Evolutionary conservation across 2,113 vertebrate species (phyloP), one percentile per base, ranked within the genome.

Genomic region (Trematomus loennbergii): DNA sequence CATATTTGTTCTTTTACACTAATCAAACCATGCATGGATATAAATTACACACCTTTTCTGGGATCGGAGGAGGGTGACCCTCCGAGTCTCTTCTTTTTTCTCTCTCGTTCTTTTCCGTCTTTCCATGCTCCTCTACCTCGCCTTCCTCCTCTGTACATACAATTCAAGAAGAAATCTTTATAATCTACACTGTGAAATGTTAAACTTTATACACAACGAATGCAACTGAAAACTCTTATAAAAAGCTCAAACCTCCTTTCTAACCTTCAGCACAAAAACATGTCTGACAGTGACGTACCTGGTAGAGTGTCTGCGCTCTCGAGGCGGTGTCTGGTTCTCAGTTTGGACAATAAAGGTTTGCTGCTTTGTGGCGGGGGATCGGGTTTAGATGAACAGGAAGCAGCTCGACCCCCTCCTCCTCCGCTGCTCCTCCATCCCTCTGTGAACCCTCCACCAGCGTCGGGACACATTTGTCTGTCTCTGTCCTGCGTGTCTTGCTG

Each of bases 321-420:
- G 2, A 85, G 84, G 3, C 91, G 85, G 71, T 90, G 89, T 58
- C 91, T 89, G 65, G 71, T 92, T 69, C 88, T 87, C 75, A 93
- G 75, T 63, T 84, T 90, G 79, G 91, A 67, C 65, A 93, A 77
- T 75, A 48, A 90, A 22, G 92, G 93, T 83, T 95, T 95, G 22
- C 86, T 93, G 89, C 92, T 93, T 45, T 94, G 93, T 1, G 92
- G 89, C 0, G 93, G 94, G 3, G 94, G 94, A 1, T 94, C 92
- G 0, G 93, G 93, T 89, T 93, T 94, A 1, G 79, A 58, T 13
- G 71, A 74, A 53, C 61, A 65, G 7, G 62, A 66, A 71, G 43
- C 67, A 3, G 40, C 59, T 29, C 91, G 88, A 2, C 82, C 29
- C 29, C 29, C 67, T 53, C 77, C 76, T 22, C 79, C 71, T 58